Percentiles rank a stretch among this genome's conserved stretches.
Evolutionary conservation across 2,113 vertebrate genomes (phyloP).

Genomic region (Ahaetulla prasina): DNA sequence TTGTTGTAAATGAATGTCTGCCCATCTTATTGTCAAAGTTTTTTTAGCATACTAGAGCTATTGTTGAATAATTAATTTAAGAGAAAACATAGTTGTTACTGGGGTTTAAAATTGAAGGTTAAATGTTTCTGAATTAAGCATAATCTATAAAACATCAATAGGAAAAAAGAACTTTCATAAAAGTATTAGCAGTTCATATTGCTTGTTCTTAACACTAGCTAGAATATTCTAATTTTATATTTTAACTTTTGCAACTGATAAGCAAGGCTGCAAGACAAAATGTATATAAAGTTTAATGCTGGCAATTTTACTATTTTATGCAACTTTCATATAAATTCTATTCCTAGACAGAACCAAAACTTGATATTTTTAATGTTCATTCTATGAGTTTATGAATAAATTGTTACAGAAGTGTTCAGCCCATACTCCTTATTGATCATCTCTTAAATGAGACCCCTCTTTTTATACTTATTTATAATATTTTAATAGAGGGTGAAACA

Average conservation of each 20-base stretch:
- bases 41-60: slow-evolving; percentile 1
- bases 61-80: slow-evolving; percentile 26
- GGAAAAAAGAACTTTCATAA: not conserved
- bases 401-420: not conserved
- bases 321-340: not conserved
- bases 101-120: not conserved
- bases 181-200: not conserved
- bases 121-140: not conserved
- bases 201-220: not conserved
- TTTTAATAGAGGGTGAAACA: not conserved
- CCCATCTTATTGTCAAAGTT: slow-evolving; percentile 4
- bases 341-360: not conserved
- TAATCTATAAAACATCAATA: not conserved
- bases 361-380: not conserved
- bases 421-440: not conserved
- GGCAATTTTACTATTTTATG: not conserved
- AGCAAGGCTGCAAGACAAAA: not conserved
- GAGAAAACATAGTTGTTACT: not conserved
- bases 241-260: not conserved
- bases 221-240: not conserved
- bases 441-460: not conserved
- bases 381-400: not conserved
- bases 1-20: not conserved
- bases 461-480: not conserved
- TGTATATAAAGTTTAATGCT: not conserved